Evolutionary conservation across 2,113 vertebrate species (phyloP).

Genomic region (Perca fluviatilis): DNA sequence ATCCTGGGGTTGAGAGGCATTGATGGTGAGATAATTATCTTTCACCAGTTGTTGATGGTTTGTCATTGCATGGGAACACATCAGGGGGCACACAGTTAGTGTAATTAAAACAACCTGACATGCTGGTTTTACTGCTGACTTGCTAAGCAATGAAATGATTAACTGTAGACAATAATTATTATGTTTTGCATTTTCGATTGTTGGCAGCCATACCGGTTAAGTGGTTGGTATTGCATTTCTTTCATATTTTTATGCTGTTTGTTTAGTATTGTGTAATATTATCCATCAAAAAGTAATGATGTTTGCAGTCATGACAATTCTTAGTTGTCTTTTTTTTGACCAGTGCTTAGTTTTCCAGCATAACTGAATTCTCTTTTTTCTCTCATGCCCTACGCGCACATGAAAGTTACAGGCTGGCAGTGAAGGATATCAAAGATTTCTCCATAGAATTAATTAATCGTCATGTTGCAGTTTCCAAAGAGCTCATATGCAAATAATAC

Average conservation of each 20-base stretch:
- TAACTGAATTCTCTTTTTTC: background rate
- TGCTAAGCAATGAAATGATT: constrained; percentile 36
- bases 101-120: constrained; percentile 48
- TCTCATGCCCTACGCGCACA: background rate
- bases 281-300: background rate
- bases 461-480: constrained; percentile 22
- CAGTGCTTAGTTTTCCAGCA: background rate
- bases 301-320: background rate
- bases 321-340: background rate
- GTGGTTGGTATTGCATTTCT: background rate
- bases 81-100: constrained; percentile 33
- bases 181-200: constrained; percentile 20
- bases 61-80: constrained; percentile 39
- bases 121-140: constrained; percentile 54
- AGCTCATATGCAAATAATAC: constrained; percentile 20
- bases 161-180: constrained; percentile 23
- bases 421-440: constrained; percentile 25
- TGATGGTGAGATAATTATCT: constrained; percentile 44
- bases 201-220: constrained; percentile 6
- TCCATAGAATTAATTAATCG: constrained; percentile 44
- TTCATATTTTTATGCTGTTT: background rate
- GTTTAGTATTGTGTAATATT: background rate
- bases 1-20: background rate
- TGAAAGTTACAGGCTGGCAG: constrained; percentile 26
- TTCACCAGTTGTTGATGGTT: constrained; percentile 29